Base-by-base conservation (phyloP, 2,888 invertebrate genomes). In the Entomobrya multifasciata region DNA sequence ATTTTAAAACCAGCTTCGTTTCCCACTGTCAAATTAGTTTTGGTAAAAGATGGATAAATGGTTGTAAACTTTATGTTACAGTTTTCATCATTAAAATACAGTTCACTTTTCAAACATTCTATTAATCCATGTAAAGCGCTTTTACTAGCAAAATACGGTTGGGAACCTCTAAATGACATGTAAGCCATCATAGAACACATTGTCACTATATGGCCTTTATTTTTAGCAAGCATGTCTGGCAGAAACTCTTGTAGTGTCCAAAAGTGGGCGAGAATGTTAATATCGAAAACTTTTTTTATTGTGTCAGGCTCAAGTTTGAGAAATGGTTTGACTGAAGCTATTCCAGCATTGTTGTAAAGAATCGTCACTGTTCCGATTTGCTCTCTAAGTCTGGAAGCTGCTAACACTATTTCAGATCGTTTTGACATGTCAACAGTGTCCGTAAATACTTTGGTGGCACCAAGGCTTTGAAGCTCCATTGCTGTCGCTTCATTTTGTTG, bases 291-390 rank as follows among this genome's bases (percentile, higher is more conserved):
- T 57, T 93, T 92, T 89, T 93, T 93, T 62, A 95, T 93, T 91
- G 94, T 93, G 88, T 93, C 93, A 1, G 94, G 93, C 44, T 94
- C 93, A 86, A 93, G 93, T 0, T 92, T 57, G 10, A 85, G 41
- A 11, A 85, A 70, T 11, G 17, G 17, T 11, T 15, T 17, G 22
- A 47, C 15, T 3, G 0, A 1, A 0, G 70, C 30, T 8, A 97
- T 95, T 8, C 97, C 97, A 0, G 97, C 97, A 93, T 97, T 97
- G 93, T 97, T 97, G 88, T 95, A 94, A 74, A 95, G 90, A 94
- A 95, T 95, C 78, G 94, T 94, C 15, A 95, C 93, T 91, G 93
- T 93, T 17, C 95, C 94, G 44, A 94, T 90, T 70, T 94, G 94
- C 60, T 92, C 92, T 89, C 93, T 93, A 11, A 95, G 93, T 15